Evolutionary conservation across 2,888 invertebrate species (phyloP), one percentile per base, ranked within the genome.

Genomic region (Meloe dianella): DNA sequence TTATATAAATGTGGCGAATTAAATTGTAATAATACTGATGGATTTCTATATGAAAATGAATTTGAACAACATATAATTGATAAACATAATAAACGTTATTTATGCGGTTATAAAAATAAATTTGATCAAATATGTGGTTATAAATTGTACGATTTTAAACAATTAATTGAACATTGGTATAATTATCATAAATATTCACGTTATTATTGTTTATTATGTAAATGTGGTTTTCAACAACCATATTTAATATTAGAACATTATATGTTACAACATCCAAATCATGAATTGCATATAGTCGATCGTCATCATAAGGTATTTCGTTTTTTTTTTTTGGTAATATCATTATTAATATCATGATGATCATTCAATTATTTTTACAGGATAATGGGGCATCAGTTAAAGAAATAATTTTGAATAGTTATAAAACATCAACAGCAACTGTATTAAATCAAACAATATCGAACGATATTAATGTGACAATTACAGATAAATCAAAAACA

Each of bases 131-230:
- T n/a, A n/a, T n/a, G n/a, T n/a, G n/a, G n/a, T n/a, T n/a, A 38
- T 35, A 56, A 51, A 29, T 60, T 58, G 17, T 4, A 12, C 71
- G 22, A 20, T 6, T 20, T 79, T 1, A 77, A 78, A 2, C 83
- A 84, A 4, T 80, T 89, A 67, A 80, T 85, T 41, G 78, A 76
- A 10, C 89, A 89, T 79, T 83, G 87, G 65, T 14, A 47, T n/a
- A n/a, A n/a, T 9, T 57, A 29, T 1, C 88, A 88, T 70, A 83
- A 81, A 0, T 67, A 86, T n/a, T 84, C 80, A 67, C 69, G 85
- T 83, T 75, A 66, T 14, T 60, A 70, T 35, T 87, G 87, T 71
- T 79, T 84, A 0, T 85, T 84, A 81, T 87, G 87, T 66, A 77
- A 83, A 0, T 77, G 76, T 63, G 86, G 86, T 0, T 83, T 83